Evolutionary conservation across 2,113 vertebrate genomes (phyloP).

Genomic region (Ammodramus savannarum): DNA sequence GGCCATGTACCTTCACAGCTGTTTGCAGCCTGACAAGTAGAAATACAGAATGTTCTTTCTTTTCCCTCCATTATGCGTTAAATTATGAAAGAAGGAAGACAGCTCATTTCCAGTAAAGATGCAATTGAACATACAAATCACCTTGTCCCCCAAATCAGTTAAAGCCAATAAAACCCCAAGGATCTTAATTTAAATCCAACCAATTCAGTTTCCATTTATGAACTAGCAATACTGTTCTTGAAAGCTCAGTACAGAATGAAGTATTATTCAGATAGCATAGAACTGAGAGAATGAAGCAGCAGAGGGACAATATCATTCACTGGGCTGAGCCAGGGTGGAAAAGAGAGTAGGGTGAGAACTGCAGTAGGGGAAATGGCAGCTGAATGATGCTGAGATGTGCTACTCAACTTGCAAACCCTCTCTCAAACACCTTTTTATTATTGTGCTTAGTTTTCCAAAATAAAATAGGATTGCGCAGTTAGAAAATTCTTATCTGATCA

Average conservation of each 20-base stretch:
- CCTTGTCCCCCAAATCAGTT: background rate
- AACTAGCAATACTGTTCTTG: background rate
- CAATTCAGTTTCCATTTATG: background rate
- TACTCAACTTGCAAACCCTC: background rate
- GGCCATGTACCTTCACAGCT: background rate
- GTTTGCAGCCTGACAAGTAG: background rate
- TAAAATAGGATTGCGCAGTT: background rate
- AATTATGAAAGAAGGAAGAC: background rate
- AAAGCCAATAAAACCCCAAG: background rate
- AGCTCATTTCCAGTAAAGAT: background rate
- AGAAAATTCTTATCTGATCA: background rate
- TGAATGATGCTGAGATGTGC: background rate
- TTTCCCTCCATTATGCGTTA: background rate
- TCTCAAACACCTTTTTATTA: background rate
- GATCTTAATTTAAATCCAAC: background rate
- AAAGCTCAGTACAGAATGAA: background rate
- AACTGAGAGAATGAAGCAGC: background rate
- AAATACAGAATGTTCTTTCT: background rate
- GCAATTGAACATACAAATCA: background rate
- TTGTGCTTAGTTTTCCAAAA: background rate
- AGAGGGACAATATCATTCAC: background rate
- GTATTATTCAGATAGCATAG: background rate
- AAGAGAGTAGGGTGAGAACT: background rate
- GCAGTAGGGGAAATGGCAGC: background rate
- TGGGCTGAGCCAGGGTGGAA: background rate